These are phyloP conservation scores for Gymnosoma rotundatum DNA, from an alignment of 2,888 invertebrate genomes.

Conservation along the genomic window DNA sequence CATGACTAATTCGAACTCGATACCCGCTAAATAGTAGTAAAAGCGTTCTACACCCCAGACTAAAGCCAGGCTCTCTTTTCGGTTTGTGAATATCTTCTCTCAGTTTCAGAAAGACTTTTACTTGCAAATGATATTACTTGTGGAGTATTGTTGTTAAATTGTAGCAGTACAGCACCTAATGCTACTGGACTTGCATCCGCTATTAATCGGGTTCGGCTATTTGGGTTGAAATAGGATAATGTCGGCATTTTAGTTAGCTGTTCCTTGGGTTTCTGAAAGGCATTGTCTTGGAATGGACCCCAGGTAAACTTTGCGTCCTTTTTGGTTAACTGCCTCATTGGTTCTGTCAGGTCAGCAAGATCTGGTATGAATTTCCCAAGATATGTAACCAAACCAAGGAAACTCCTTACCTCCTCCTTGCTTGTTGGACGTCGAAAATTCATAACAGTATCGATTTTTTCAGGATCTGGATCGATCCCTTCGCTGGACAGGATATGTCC, in stretches of 20 bases:
- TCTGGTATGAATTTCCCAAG: no score
- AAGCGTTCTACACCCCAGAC: not conserved
- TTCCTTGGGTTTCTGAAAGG: conserved; percentile 74
- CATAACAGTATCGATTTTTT: no score
- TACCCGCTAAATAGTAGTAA: conserved; percentile 61
- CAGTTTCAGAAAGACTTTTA: conserved; percentile 76
- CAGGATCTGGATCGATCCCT: no score
- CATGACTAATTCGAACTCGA: conserved; percentile 63
- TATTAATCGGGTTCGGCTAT: conserved; percentile 74
- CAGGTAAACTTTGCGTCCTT: no score
- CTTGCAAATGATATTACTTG: conserved; percentile 64
- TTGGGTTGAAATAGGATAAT: conserved; percentile 75
- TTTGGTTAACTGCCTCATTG: no score
- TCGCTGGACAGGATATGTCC: no score
- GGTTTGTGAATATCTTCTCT: conserved; percentile 72
- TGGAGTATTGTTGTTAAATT: conserved; percentile 64
- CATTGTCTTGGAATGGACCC: conserved; percentile 4
- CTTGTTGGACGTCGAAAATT: no score
- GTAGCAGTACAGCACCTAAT: conserved; percentile 75
- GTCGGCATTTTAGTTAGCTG: conserved; percentile 60
- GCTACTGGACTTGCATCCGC: conserved; percentile 78
- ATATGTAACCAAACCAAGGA: no score
- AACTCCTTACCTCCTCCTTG: no score
- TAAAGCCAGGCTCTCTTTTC: conserved; percentile 14
- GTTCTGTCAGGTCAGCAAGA: no score